Evolutionary conservation across 1,140 invertebrate genomes (phyloP).

Genomic region (Magallana gigas): DNA sequence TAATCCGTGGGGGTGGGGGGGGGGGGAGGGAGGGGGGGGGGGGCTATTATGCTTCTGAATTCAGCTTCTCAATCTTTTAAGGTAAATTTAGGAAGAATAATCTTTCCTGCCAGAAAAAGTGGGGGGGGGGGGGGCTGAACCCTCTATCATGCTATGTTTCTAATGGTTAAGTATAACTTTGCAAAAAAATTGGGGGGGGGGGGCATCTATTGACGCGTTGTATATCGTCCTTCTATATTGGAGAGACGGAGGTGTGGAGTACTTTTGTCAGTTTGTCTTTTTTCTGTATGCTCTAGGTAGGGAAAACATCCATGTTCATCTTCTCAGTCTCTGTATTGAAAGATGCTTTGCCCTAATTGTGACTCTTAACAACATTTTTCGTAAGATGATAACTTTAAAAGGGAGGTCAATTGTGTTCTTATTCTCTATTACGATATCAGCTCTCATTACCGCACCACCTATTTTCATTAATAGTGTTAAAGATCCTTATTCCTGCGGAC

Average conservation of each 20-base stretch:
- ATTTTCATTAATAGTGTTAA: background rate
- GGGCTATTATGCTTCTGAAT: too few species aligned
- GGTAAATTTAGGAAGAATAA: too few species aligned
- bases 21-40: too few species aligned
- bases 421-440: background rate
- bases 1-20: too few species aligned
- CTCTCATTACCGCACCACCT: background rate
- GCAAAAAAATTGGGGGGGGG: too few species aligned
- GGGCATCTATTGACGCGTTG: background rate
- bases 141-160: too few species aligned
- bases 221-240: background rate
- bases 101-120: too few species aligned
- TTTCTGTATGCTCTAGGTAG: background rate
- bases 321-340: background rate
- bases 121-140: too few species aligned
- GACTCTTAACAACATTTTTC: background rate
- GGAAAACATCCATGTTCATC: background rate
- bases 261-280: background rate
- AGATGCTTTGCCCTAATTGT: background rate
- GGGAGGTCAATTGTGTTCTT: background rate
- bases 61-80: too few species aligned
- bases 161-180: too few species aligned
- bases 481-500: background rate
- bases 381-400: conserved; percentile 5
- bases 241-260: background rate